Evolutionary conservation across 2,888 invertebrate genomes (phyloP), one percentile per base, ranked within the genome.

Genomic region (Resseliella maxima): DNA sequence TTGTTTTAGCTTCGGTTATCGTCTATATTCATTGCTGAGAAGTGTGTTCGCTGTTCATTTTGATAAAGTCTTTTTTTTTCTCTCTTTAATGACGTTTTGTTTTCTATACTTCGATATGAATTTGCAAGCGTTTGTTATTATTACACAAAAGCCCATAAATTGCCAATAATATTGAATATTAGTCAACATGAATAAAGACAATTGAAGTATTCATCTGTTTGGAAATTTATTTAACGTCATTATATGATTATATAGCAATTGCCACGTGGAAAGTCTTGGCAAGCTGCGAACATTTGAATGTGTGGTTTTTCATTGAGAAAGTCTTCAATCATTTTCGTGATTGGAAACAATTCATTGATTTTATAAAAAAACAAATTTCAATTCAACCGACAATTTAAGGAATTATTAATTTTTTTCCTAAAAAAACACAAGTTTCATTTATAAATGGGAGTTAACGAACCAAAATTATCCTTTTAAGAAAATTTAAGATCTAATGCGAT

Each of bases 41-140:
- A 83, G 83, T 83, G 83, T 83, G 83, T 83, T 83, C 83, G 31
- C 81, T 81, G 31, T 81, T 81, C 36, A 36, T 18, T 6, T 38
- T 38, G 38, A 83, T 38, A 83, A 83, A 38, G 59, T 5, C 15
- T 59, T 59, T 72, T 72, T 72, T 72, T 72, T n/a, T n/a, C n/a
- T n/a, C n/a, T 72, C 31, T 59, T 59, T 59, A 59, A 59, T 59
- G n/a, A 31, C 15, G 2, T 15, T 72, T 50, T 18, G 2, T 50
- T 31, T 3, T 72, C 3, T 15, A 10, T 72, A 5, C 31, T 31
- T 72, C 31, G 27, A 0, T 27, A 27, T 72, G 72, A 72, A 31
- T 35, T 72, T 72, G 72, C 72, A 72, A 72, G 72, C 72, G 72
- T 72, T 72, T 35, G 72, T 72, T 72, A 35, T 72, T 72, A 72